Percentiles rank a stretch among this genome's conserved stretches.
phyloP scores from a whole-genome alignment of 2,797 vertebrate genomes.

The Champsocephalus gunnari region DNA sequence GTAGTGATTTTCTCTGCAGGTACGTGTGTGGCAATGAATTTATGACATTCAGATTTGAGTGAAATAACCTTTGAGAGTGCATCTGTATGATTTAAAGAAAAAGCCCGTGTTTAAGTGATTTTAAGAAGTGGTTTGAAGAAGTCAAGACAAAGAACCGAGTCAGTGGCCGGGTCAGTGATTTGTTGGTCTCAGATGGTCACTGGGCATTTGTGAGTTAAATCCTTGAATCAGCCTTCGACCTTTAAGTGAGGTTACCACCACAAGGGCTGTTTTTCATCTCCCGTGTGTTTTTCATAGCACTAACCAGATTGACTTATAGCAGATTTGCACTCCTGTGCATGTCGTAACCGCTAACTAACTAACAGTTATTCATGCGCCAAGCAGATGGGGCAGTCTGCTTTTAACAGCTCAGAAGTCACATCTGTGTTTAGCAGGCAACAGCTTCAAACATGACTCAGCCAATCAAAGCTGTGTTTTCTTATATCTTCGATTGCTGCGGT shows the following conservation, averaged over 20 bases:
- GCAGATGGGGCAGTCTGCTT: slow-evolving; percentile 61
- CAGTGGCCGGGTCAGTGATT: slow-evolving; percentile 49
- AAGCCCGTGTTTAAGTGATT: slow-evolving; percentile 23
- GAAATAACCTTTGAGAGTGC: slow-evolving; percentile 29
- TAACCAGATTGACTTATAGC: slow-evolving; percentile 78
- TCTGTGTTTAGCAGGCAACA: slow-evolving; percentile 73
- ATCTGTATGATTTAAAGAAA: slow-evolving; percentile 24
- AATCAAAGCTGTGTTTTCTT: slow-evolving; percentile 73
- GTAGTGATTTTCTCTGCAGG: slow-evolving; percentile 50
- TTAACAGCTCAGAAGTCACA: slow-evolving; percentile 69
- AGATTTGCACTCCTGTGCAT: slow-evolving; percentile 71
- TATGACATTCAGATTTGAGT: slow-evolving; percentile 49
- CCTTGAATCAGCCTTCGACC: slow-evolving; percentile 61
- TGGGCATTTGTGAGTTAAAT: slow-evolving; percentile 60
- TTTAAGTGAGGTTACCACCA: slow-evolving; percentile 69
- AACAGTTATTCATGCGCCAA: slow-evolving; percentile 65
- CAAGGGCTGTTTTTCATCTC: slow-evolving; percentile 70
- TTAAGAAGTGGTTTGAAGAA: slow-evolving; percentile 24
- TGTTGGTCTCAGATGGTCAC: slow-evolving; percentile 61
- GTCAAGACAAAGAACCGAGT: slow-evolving; percentile 18
- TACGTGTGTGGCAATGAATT: slow-evolving; percentile 47
- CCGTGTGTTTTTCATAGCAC: slow-evolving; percentile 70
- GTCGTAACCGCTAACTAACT: slow-evolving; percentile 62
- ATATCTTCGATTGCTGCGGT: slow-evolving; percentile 70
- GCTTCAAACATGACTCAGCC: slow-evolving; percentile 72